phyloP scores from a whole-genome alignment of 2,113 vertebrate species.

The Crotalus tigris region DNA sequence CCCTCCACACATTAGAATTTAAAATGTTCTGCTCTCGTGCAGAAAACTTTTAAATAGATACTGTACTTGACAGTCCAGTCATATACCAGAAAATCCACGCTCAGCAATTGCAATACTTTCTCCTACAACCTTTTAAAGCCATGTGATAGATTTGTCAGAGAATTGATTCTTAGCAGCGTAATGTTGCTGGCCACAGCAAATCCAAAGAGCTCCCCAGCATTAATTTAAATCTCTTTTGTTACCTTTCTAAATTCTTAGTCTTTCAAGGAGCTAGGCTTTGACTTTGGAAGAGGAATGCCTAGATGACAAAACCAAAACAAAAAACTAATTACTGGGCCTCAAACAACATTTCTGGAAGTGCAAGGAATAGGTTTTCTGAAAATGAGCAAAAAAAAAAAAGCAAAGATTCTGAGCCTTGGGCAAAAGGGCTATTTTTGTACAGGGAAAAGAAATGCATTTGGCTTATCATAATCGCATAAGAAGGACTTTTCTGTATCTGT shows the following conservation, averaged over 20 bases:
- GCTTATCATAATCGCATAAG: conserved; percentile 28
- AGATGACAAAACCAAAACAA: not conserved
- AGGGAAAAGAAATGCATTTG: conserved; percentile 12
- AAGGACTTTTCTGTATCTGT: not conserved
- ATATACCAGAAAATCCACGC: conserved; percentile 12
- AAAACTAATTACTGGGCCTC: conserved; percentile 36
- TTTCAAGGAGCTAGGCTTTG: conserved; percentile 16
- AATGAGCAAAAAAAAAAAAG: conserved; percentile 17
- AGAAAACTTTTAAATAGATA: conserved; percentile 8
- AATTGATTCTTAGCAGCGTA: conserved; percentile 12
- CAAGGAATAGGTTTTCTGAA: conserved; percentile 35
- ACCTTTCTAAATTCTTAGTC: conserved; percentile 37
- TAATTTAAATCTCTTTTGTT: conserved; percentile 22
- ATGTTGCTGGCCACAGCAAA: conserved; percentile 9
- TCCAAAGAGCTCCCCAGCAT: not conserved
- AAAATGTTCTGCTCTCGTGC: not conserved
- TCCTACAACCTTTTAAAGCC: not conserved
- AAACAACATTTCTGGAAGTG: conserved; percentile 38
- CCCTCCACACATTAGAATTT: not conserved
- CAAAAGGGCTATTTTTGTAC: conserved; percentile 42
- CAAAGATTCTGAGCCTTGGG: conserved; percentile 27
- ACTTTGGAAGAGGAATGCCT: conserved; percentile 25
- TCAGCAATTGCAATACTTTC: not conserved
- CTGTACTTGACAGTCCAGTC: not conserved
- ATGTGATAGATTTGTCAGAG: conserved; percentile 4